These are phyloP conservation scores for Scaptomyza montana DNA, from an alignment of 1,140 invertebrate species.

Conservation along the genomic window DNA sequence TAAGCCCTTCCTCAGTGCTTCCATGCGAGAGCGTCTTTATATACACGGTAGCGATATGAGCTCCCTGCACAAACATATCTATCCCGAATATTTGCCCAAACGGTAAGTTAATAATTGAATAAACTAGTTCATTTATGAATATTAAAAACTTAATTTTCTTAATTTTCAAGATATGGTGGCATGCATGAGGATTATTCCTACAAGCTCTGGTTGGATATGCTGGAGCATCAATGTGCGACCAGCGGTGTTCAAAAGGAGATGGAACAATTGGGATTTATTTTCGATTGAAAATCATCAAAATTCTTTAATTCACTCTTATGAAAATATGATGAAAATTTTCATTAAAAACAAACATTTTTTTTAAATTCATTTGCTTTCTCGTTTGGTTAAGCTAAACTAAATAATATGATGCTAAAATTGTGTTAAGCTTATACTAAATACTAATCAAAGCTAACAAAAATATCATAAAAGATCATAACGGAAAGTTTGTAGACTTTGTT, in stretches of 20 bases:
- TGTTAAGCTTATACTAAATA: too few relatives aligned
- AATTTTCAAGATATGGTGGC: constrained; percentile 86
- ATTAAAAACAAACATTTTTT: constrained; percentile 11
- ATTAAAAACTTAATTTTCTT: neutral
- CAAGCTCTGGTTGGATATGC: constrained; percentile 88
- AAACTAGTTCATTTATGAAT: too few relatives aligned
- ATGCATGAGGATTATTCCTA: constrained; percentile 88
- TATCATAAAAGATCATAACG: too few relatives aligned
- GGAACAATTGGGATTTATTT: constrained; percentile 85
- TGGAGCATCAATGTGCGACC: constrained; percentile 85
- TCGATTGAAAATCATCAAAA: constrained; percentile 32
- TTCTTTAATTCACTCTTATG: neutral
- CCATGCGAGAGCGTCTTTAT: constrained; percentile 89
- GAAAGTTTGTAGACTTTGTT: neutral
- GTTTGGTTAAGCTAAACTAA: too few relatives aligned
- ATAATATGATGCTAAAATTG: too few relatives aligned
- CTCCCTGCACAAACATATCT: constrained; percentile 90
- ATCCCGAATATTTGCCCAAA: constrained; percentile 88
- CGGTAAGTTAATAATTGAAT: constrained; percentile 74
- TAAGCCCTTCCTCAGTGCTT: constrained; percentile 88
- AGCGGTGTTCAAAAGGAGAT: constrained; percentile 87
- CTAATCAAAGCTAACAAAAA: too few relatives aligned
- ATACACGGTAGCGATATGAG: constrained; percentile 90
- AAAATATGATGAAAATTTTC: neutral
- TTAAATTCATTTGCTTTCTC: too few relatives aligned